Evolutionary conservation across 1,140 invertebrate genomes (phyloP).

Genomic region (Laupala kohalensis): DNA sequence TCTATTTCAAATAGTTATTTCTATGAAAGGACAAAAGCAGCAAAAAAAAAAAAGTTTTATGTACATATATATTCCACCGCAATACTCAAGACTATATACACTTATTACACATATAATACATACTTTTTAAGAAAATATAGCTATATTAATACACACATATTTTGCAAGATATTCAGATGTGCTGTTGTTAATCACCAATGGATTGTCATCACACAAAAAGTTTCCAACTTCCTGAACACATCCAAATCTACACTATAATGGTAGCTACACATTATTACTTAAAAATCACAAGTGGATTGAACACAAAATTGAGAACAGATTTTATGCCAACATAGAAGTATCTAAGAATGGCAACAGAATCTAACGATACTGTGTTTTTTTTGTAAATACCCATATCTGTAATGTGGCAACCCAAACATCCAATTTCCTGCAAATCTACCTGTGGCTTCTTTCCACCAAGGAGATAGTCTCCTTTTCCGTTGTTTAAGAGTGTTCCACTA

Average conservation of each 20-base stretch:
- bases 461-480: conserved; percentile 28
- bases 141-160: no score
- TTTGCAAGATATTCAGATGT: no score
- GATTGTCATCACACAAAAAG: neutral
- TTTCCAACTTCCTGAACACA: neutral
- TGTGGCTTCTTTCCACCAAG: conserved; percentile 40
- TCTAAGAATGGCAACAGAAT: conserved; percentile 26
- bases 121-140: no score
- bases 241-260: no score
- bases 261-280: no score
- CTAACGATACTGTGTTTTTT: conserved; percentile 16
- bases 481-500: conserved; percentile 39
- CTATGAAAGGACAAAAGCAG: no score
- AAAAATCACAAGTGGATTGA: conserved; percentile 60
- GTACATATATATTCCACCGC: no score
- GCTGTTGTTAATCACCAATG: no score
- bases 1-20: no score
- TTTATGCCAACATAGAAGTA: conserved; percentile 49
- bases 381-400: conserved; percentile 36
- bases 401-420: conserved; percentile 49
- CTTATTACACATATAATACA: no score
- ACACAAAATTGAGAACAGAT: conserved; percentile 57
- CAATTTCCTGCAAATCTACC: conserved; percentile 46
- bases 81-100: no score
- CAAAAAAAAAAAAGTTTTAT: no score